These are phyloP conservation scores for Marasmarcha lunaedactyla DNA, from an alignment of 2,888 invertebrate genomes.

Conservation along the genomic window DNA sequence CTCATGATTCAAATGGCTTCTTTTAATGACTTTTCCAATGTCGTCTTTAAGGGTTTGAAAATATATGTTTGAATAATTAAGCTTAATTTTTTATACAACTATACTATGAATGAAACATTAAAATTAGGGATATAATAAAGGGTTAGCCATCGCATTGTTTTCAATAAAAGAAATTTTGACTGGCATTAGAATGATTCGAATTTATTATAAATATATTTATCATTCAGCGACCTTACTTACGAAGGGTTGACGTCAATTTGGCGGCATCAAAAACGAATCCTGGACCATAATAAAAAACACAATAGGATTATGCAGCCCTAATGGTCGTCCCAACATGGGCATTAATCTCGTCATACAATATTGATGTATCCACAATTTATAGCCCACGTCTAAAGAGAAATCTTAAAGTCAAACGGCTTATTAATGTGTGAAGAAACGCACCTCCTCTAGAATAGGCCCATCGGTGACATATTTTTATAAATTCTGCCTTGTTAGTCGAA, in stretches of 20 bases:
- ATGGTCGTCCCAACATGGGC: constrained; percentile 64
- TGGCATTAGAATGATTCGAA: constrained; percentile 9
- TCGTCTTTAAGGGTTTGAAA: no score
- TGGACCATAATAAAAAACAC: constrained; percentile 41
- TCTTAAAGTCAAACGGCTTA: constrained; percentile 61
- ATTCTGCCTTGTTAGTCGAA: constrained; percentile 53
- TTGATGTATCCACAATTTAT: constrained; percentile 65
- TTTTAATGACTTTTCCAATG: background rate
- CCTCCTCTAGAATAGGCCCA: constrained; percentile 38
- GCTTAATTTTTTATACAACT: no score
- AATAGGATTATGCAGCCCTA: constrained; percentile 63
- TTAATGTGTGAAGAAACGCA: constrained; percentile 67
- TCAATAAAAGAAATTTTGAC: constrained; percentile 4
- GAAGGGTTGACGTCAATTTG: constrained; percentile 41
- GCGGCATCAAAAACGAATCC: constrained; percentile 40
- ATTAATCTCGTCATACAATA: constrained; percentile 67
- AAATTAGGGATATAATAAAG: background rate
- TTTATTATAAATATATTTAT: constrained; percentile 40
- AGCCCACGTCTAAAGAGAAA: constrained; percentile 41
- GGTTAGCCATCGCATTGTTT: constrained; percentile 1
- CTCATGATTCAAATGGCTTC: background rate
- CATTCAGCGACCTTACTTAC: constrained; percentile 40
- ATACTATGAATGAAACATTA: no score
- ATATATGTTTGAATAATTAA: no score
- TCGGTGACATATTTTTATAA: constrained; percentile 55